A percentile compares a stretch with the other conserved stretches of the same genome.
Evolutionary conservation across 2,113 vertebrate species (phyloP).

Genomic region (Engraulis encrasicolus): DNA sequence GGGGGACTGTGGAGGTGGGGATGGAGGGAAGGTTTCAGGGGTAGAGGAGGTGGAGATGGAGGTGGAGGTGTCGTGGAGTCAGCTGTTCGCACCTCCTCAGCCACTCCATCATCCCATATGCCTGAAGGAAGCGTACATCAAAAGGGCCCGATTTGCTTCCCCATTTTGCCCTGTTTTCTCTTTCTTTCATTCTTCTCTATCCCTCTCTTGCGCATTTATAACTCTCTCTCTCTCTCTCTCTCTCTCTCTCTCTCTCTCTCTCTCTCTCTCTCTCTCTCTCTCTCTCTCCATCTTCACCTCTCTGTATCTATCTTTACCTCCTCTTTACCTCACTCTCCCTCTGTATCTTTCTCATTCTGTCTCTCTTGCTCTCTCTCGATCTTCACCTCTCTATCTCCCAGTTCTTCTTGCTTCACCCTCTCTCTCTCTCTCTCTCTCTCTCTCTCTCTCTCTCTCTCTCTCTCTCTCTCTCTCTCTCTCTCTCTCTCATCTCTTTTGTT

Average conservation of each 20-base stretch:
- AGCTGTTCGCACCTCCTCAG: background rate
- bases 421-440: background rate
- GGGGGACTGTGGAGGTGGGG: too few species aligned
- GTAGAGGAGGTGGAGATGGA: slow-evolving; percentile 65
- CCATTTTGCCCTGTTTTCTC: too few species aligned
- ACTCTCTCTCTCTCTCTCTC: background rate
- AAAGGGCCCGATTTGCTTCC: slow-evolving; percentile 1
- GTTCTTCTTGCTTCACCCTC: background rate
- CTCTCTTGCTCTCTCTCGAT: background rate
- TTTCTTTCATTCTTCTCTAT: background rate
- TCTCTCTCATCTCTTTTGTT: background rate
- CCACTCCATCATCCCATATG: slow-evolving; percentile 10
- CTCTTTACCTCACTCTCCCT: background rate
- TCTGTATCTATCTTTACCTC: background rate
- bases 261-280: background rate
- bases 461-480: background rate
- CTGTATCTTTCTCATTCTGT: background rate
- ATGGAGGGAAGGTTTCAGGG: slow-evolving; percentile 74
- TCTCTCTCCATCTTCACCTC: background rate
- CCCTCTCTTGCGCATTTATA: too few species aligned
- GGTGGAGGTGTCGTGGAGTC: background rate
- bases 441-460: background rate
- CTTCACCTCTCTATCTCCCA: background rate
- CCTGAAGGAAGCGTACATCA: background rate
- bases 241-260: background rate